A percentile compares a stretch with the other conserved stretches of the same genome.
These are phyloP conservation scores for Nemotelus pantherinus DNA, from an alignment of 2,888 invertebrate genomes.

Conservation along the genomic window DNA sequence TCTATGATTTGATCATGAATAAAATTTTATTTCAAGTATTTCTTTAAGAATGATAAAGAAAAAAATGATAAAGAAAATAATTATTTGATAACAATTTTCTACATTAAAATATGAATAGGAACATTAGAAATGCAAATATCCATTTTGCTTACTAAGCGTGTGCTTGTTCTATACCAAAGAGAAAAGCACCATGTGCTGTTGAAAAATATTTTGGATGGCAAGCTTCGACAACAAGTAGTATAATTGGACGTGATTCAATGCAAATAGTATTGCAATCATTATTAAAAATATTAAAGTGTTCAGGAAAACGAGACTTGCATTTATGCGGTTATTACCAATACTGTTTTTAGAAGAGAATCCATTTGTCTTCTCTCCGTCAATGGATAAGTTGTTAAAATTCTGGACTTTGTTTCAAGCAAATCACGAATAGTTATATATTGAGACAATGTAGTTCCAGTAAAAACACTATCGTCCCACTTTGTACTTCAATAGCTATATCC, in stretches of 20 bases:
- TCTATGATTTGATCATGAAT: no score
- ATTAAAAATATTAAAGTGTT: no score
- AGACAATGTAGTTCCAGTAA: conserved; percentile 58
- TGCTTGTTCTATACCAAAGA: conserved; percentile 68
- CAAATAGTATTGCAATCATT: no score
- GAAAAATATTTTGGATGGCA: conserved; percentile 70
- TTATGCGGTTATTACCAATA: neutral
- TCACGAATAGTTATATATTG: conserved; percentile 61
- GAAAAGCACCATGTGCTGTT: conserved; percentile 75
- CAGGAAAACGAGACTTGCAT: no score
- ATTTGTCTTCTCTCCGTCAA: conserved; percentile 3
- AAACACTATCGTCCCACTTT: conserved; percentile 63
- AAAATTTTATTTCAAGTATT: no score
- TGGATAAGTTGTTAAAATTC: conserved; percentile 21
- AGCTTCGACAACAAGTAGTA: conserved; percentile 75
- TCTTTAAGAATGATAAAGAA: no score
- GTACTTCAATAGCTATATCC: conserved; percentile 70
- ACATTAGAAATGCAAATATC: neutral
- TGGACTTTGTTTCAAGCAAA: neutral
- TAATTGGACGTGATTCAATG: conserved; percentile 64
- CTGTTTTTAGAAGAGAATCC: neutral
- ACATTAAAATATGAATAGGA: neutral
- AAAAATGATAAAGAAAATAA: conserved; percentile 27
- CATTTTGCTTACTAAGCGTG: conserved; percentile 40
- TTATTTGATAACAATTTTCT: conserved; percentile 33